A percentile compares a stretch with the other conserved stretches of the same genome.
Conservation (phyloP, 2,797 vertebrate species). For the Smutsia gigantea region DNA sequence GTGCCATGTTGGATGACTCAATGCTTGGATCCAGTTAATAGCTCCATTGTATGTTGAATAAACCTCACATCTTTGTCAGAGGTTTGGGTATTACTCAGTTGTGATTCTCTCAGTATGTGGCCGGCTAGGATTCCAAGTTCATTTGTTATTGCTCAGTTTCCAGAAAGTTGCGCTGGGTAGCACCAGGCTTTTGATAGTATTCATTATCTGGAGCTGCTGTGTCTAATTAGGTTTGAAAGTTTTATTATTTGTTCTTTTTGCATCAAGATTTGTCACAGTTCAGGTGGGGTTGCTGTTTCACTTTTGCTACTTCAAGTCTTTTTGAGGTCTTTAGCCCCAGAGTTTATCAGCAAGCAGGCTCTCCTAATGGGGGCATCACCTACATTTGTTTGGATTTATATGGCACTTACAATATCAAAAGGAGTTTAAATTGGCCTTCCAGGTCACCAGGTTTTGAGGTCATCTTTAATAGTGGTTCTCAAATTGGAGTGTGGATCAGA, state of each 20-base stretch:
- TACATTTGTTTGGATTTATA: slow-evolving; percentile 22
- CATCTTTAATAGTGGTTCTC: neutral
- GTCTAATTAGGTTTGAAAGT: slow-evolving; percentile 28
- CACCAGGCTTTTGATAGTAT: slow-evolving; percentile 34
- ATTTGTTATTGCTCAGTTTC: slow-evolving; percentile 55
- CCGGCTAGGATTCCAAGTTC: slow-evolving; percentile 60
- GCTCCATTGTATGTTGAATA: slow-evolving; percentile 75
- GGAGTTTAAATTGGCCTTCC: neutral
- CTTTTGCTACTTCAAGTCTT: slow-evolving; percentile 43
- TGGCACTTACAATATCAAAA: neutral
- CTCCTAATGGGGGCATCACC: neutral
- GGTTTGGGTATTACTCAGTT: slow-evolving; percentile 54
- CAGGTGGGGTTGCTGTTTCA: slow-evolving; percentile 6
- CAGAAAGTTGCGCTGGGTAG: slow-evolving; percentile 36
- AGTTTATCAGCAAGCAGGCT: neutral
- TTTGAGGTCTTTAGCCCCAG: neutral
- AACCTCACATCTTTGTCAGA: slow-evolving; percentile 63
- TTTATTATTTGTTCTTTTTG: slow-evolving; percentile 58
- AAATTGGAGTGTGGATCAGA: neutral
- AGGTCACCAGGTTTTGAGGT: slow-evolving; percentile 16
- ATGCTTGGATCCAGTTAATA: slow-evolving; percentile 65
- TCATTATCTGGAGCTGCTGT: slow-evolving; percentile 6
- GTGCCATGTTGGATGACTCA: slow-evolving; percentile 56
- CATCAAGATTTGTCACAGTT: slow-evolving; percentile 15
- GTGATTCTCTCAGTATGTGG: slow-evolving; percentile 62